Percentiles rank a stretch among this genome's conserved stretches.
Evolutionary conservation across 2,113 vertebrate genomes (phyloP).

Genomic region (Gymnorhina tibicen): DNA sequence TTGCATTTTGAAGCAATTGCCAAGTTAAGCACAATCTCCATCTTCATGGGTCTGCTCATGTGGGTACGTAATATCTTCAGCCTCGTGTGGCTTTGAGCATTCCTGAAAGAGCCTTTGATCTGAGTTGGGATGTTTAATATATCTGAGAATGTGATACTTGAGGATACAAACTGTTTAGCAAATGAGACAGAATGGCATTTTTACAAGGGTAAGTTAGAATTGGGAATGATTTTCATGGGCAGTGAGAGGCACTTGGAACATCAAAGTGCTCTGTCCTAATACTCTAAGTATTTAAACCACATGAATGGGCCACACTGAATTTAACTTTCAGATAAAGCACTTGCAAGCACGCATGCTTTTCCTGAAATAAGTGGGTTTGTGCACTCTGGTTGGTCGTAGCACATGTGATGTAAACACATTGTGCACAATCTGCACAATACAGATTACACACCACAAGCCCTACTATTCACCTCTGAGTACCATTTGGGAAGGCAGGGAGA

Average conservation of each 20-base stretch:
- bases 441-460: neutral
- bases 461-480: neutral
- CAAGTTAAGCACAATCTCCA: neutral
- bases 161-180: neutral
- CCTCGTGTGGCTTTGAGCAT: neutral
- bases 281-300: neutral
- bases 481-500: neutral
- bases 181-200: neutral
- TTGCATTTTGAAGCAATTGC: neutral
- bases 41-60: neutral
- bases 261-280: neutral
- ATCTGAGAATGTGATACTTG: neutral
- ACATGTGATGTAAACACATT: neutral
- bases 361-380: neutral
- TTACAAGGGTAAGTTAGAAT: neutral
- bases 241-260: neutral
- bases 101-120: slow-evolving; percentile 10
- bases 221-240: neutral
- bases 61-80: neutral
- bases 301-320: neutral
- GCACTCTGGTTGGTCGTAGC: neutral
- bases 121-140: neutral
- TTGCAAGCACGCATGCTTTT: neutral
- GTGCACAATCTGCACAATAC: neutral
- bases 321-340: neutral